Evolutionary conservation across 1,140 invertebrate genomes (phyloP).

Genomic region (Heterodera schachtii): DNA sequence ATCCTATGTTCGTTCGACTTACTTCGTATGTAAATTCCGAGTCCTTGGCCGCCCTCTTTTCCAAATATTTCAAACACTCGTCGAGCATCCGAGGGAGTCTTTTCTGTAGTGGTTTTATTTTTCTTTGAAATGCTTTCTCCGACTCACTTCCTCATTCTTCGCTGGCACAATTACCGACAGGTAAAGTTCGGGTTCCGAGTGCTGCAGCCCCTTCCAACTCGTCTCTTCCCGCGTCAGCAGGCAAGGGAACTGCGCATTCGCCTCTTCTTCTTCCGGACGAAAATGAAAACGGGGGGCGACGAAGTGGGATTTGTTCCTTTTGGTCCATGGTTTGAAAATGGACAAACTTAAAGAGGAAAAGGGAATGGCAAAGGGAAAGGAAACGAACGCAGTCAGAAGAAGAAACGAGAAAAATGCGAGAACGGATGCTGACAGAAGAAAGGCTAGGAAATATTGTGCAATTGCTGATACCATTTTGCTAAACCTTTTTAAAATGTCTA

Average conservation of each 20-base stretch:
- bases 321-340: conserved; percentile 39
- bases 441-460: background rate
- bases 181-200: conserved; percentile 41
- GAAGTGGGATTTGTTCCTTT: conserved; percentile 27
- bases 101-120: conserved; percentile 44
- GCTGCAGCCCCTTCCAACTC: background rate
- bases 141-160: conserved; percentile 59
- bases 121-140: conserved; percentile 8
- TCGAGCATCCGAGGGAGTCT: conserved; percentile 60
- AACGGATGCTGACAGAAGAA: background rate
- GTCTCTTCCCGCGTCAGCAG: conserved; percentile 1
- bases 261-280: background rate
- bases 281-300: conserved; percentile 14
- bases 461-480: background rate
- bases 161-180: conserved; percentile 59
- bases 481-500: background rate
- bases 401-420: background rate
- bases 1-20: background rate
- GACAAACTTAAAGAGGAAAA: conserved; percentile 34
- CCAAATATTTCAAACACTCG: conserved; percentile 57
- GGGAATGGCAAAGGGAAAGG: background rate
- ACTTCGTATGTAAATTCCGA: conserved; percentile 59
- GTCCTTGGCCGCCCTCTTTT: conserved; percentile 31
- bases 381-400: background rate
- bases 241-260: background rate